These are phyloP conservation scores for Microcebus ravelobensis DNA, from an alignment of 2,113 vertebrate species.

Conservation along the genomic window DNA sequence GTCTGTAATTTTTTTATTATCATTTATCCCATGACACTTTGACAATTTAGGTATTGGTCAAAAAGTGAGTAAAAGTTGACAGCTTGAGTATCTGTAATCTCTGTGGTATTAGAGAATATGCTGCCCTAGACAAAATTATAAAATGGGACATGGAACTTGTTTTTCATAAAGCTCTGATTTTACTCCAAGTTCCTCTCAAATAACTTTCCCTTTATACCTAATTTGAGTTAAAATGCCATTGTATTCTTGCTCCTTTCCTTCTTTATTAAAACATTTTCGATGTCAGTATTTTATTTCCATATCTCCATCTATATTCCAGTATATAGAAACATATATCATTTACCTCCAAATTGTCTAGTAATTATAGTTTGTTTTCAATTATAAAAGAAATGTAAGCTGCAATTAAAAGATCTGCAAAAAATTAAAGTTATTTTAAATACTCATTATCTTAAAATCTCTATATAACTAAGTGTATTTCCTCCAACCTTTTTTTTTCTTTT, in stretches of 20 bases:
- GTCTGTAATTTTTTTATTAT: neutral
- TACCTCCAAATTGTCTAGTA: neutral
- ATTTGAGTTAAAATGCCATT: neutral
- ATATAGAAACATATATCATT: neutral
- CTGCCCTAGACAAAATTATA: neutral
- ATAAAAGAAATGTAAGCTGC: neutral
- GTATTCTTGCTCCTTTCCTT: neutral
- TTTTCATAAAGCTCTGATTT: neutral
- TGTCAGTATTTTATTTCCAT: neutral
- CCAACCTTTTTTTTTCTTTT: too few relatives aligned
- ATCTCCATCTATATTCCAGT: neutral
- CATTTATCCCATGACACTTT: neutral
- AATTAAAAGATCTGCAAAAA: neutral
- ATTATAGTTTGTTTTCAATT: neutral
- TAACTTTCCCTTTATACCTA: neutral
- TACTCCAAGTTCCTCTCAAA: neutral
- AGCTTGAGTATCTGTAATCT: neutral
- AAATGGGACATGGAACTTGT: neutral
- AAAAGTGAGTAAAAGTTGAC: neutral
- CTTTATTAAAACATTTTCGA: neutral
- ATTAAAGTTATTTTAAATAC: neutral
- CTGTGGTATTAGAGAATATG: neutral
- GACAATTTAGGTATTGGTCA: neutral
- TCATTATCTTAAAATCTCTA: neutral
- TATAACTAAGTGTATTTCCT: slow-evolving; percentile 6